Percentiles rank a stretch among this genome's conserved stretches.
These are phyloP conservation scores for Acrobeloides nanus DNA, from an alignment of 2,888 invertebrate genomes.

Conservation along the genomic window DNA sequence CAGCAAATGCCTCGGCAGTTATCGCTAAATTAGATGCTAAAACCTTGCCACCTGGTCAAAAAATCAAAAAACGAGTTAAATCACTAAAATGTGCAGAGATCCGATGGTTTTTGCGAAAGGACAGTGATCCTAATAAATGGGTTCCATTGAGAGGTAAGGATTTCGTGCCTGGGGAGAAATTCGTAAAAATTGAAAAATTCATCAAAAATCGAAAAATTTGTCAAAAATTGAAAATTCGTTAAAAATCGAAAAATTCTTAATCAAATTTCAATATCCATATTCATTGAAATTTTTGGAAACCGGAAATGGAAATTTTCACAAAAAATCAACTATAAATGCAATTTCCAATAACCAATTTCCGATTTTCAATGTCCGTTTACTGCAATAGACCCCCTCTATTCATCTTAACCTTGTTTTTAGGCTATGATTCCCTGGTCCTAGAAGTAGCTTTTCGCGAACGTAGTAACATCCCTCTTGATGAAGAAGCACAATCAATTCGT, in stretches of 20 bases:
- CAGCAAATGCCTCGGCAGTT: no score
- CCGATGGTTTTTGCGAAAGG: slow-evolving; percentile 41
- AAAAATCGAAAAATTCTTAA: no score
- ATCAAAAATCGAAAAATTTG: no score
- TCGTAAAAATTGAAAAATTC: no score
- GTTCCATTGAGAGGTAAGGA: slow-evolving; percentile 19
- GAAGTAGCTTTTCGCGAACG: slow-evolving; percentile 42
- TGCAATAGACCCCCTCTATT: no score
- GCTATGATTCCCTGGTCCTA: slow-evolving; percentile 46
- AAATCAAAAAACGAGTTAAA: slow-evolving; percentile 18
- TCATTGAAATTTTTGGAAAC: no score
- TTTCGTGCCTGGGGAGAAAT: no score
- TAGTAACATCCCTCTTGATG: slow-evolving; percentile 30
- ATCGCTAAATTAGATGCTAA: not conserved
- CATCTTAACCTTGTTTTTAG: slow-evolving; percentile 20
- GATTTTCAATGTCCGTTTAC: not conserved
- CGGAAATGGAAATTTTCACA: no score
- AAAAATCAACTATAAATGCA: no score
- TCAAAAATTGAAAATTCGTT: no score
- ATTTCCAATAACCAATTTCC: not conserved
- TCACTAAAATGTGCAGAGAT: slow-evolving; percentile 31
- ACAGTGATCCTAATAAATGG: slow-evolving; percentile 23
- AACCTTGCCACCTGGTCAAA: no score
- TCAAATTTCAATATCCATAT: no score
- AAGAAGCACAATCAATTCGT: slow-evolving; percentile 9